Evolutionary conservation across 1,140 invertebrate genomes (phyloP), one percentile per base, ranked within the genome.

Genomic region (Brachionus calyciflorus): DNA sequence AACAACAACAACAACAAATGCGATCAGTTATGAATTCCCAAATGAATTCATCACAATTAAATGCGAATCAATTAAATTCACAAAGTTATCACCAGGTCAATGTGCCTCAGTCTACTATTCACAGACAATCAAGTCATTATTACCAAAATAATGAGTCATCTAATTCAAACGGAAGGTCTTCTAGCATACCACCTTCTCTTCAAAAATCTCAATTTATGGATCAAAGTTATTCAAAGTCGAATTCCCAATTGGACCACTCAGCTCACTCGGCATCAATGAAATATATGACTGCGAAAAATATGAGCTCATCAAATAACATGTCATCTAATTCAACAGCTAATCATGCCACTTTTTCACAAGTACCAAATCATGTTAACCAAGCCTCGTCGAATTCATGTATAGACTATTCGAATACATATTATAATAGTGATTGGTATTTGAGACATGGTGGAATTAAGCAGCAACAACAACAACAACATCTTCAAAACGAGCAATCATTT

Each of bases 21-120:
- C n/a, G n/a, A n/a, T n/a, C n/a, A n/a, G n/a, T n/a, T n/a, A n/a
- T 60, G 2, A 60, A 60, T 60, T 60, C 55, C 37, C 55, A 60
- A 19, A 60, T 7, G 9, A 33, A 37, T 60, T 3, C 33, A 37
- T n/a, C 33, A 37, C 3, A 37, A 37, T 37, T 9, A 37, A 37
- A 37, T 37, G 33, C 33, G 9, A 37, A 37, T 5, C 9, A 3
- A 37, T 37, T 9, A 37, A 5, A 37, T 37, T 3, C 33, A 37
- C n/a, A n/a, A n/a, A n/a, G n/a, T n/a, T n/a, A n/a, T n/a, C n/a
- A n/a, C n/a, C n/a, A n/a, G 30, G 37, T n/a, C 55, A 33, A 37
- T 17, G 30, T 37, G 55, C 33, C 55, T n/a, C 55, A 60, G 30
- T n/a, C n/a, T n/a, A 17, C 12, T 4, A 33, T 33, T n/a, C 55